Percentiles rank a stretch among this genome's conserved stretches.
Evolutionary conservation across 1,140 invertebrate genomes (phyloP).

Genomic region (Lysiphlebus fabarum): DNA sequence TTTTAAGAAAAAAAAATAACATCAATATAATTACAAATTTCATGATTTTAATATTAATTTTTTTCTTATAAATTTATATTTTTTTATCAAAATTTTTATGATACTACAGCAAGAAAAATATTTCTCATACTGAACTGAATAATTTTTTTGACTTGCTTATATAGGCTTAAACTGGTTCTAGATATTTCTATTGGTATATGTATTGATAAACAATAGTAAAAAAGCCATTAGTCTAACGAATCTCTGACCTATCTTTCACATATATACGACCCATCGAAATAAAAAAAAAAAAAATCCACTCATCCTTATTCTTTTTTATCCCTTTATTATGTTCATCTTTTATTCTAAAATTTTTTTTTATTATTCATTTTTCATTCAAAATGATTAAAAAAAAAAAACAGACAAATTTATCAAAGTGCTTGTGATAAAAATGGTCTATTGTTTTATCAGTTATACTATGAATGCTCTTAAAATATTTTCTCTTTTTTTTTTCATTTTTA

Average conservation of each 20-base stretch:
- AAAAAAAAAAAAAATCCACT: too few species aligned
- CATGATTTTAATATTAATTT: too few species aligned
- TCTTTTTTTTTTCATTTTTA: too few species aligned
- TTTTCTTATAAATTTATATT: neutral
- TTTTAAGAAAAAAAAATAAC: neutral
- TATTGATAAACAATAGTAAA: constrained; percentile 6
- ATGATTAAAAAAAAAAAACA: too few species aligned
- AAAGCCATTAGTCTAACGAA: constrained; percentile 22
- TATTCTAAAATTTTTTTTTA: too few species aligned
- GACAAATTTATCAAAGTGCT: too few species aligned
- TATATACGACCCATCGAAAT: neutral
- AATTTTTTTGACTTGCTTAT: constrained; percentile 16
- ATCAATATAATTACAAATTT: constrained; percentile 1
- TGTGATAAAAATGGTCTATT: neutral
- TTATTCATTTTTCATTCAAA: too few species aligned
- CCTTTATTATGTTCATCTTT: too few species aligned
- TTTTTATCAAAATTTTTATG: neutral
- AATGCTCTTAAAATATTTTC: too few species aligned
- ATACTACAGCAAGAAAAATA: neutral
- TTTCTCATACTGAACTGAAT: constrained; percentile 8
- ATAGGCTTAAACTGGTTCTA: constrained; percentile 1
- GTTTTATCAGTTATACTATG: neutral
- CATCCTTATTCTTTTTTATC: too few species aligned
- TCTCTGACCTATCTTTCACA: constrained; percentile 11
- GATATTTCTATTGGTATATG: neutral